phyloP scores from a whole-genome alignment of 1,140 invertebrate species.

The Drosophila pruinosa region DNA sequence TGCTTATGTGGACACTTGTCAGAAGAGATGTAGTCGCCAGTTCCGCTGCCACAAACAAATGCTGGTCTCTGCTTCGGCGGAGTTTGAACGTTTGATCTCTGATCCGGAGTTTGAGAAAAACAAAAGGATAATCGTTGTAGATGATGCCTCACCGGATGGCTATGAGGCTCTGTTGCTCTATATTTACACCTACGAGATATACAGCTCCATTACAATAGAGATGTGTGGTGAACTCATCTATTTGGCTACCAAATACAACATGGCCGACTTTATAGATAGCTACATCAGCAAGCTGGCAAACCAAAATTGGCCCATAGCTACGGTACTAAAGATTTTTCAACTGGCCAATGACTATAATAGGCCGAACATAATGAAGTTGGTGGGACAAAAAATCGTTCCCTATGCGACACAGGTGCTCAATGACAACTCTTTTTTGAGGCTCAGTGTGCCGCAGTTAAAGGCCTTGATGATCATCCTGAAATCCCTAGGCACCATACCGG shows the following conservation, averaged over 20 bases:
- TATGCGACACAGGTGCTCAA: constrained; percentile 34
- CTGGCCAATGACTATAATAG: constrained; percentile 35
- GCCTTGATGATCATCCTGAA: constrained; percentile 38
- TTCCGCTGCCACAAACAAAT: constrained; percentile 54
- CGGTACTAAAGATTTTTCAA: constrained; percentile 47
- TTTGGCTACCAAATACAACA: constrained; percentile 38
- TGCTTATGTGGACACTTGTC: constrained; percentile 1
- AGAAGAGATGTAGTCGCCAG: constrained; percentile 4
- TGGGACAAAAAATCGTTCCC: constrained; percentile 50
- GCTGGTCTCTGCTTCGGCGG: constrained; percentile 48
- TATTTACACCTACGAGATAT: constrained; percentile 63
- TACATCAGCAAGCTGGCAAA: constrained; percentile 37
- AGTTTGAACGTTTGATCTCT: constrained; percentile 42
- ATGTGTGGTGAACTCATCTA: constrained; percentile 42
- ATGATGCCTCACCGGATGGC: constrained; percentile 51
- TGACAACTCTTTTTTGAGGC: constrained; percentile 36
- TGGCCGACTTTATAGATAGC: constrained; percentile 45
- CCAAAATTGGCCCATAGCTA: constrained; percentile 42
- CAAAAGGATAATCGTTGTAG: constrained; percentile 22
- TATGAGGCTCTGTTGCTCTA: constrained; percentile 56
- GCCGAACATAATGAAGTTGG: constrained; percentile 29
- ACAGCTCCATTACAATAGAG: constrained; percentile 35
- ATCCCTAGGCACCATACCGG: constrained; percentile 2
- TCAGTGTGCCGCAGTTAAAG: constrained; percentile 38
- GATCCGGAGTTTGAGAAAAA: constrained; percentile 27